A percentile compares a stretch with the other conserved stretches of the same genome.
phyloP scores from a whole-genome alignment of 2,797 vertebrate genomes.

The Poeciliopsis presidionis region DNA sequence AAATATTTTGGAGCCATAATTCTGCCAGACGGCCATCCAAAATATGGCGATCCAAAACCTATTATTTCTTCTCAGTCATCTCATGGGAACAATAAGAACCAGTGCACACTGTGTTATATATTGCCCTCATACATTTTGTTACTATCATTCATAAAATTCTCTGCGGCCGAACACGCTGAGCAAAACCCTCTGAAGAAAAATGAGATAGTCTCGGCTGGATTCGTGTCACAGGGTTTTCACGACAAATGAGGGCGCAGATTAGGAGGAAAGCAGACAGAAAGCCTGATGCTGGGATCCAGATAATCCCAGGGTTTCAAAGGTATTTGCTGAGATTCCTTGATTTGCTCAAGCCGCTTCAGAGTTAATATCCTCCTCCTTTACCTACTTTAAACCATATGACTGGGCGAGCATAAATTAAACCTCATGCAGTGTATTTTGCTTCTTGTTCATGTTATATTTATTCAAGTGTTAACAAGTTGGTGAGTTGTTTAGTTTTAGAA shows the following conservation, averaged over 20 bases:
- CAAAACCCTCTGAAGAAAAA: constrained; percentile 13
- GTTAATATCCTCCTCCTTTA: not conserved
- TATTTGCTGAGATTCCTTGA: constrained; percentile 43
- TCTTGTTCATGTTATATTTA: not conserved
- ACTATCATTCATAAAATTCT: constrained; percentile 39
- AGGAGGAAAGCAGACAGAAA: constrained; percentile 31
- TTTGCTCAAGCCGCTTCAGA: constrained; percentile 23
- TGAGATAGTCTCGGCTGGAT: constrained; percentile 26
- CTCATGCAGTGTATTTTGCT: not conserved
- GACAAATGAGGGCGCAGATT: constrained; percentile 52
- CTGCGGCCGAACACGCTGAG: constrained; percentile 6
- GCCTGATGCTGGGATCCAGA: constrained; percentile 38
- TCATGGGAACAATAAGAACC: constrained; percentile 7
- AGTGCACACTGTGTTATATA: constrained; percentile 33
- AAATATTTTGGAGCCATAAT: constrained; percentile 25
- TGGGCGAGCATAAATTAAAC: not conserved
- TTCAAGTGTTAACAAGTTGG: not conserved
- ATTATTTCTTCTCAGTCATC: constrained; percentile 25
- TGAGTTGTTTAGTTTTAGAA: constrained; percentile 14
- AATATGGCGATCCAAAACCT: constrained; percentile 22
- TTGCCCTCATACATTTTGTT: constrained; percentile 33
- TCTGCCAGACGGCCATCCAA: constrained; percentile 20
- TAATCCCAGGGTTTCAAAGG: constrained; percentile 50
- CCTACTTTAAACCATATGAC: not conserved
- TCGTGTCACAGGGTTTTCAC: constrained; percentile 37